Evolutionary conservation across 2,888 invertebrate genomes (phyloP).

Genomic region (Idaea biselata): DNA sequence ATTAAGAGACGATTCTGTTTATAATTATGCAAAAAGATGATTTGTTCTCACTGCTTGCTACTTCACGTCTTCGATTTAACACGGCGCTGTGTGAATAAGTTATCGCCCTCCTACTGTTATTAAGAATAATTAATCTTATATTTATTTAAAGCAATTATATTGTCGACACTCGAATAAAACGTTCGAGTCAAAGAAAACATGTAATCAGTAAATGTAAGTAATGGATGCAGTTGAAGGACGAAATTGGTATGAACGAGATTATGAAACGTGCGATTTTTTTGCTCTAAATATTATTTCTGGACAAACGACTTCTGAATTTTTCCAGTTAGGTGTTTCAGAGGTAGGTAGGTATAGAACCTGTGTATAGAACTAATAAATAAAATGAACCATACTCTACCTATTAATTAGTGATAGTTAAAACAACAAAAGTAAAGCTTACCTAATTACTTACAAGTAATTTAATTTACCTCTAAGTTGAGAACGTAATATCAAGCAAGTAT

Average conservation of each 20-base stretch:
- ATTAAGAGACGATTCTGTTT: slow-evolving; percentile 23
- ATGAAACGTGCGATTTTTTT: background rate
- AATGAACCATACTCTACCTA: too few relatives aligned
- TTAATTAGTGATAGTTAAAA: too few relatives aligned
- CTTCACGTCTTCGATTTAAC: slow-evolving; percentile 12
- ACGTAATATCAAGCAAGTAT: background rate
- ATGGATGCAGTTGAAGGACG: background rate
- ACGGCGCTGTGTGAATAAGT: slow-evolving; percentile 6
- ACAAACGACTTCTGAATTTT: too few relatives aligned
- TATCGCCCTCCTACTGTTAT: background rate
- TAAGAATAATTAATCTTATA: background rate
- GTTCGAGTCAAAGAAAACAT: background rate
- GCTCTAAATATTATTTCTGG: too few relatives aligned
- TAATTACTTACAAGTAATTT: too few relatives aligned
- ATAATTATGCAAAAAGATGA: slow-evolving; percentile 18
- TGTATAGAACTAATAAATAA: too few relatives aligned
- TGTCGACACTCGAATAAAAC: background rate
- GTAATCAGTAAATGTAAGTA: background rate
- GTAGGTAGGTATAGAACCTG: too few relatives aligned
- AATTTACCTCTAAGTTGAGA: background rate
- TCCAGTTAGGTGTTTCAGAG: too few relatives aligned
- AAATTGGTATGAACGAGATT: background rate
- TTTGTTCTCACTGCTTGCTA: slow-evolving; percentile 10
- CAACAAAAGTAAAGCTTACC: too few relatives aligned
- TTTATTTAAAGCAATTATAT: background rate